Evolutionary conservation across 1,140 invertebrate genomes (phyloP).

Genomic region (Drosophila nigromelanica): DNA sequence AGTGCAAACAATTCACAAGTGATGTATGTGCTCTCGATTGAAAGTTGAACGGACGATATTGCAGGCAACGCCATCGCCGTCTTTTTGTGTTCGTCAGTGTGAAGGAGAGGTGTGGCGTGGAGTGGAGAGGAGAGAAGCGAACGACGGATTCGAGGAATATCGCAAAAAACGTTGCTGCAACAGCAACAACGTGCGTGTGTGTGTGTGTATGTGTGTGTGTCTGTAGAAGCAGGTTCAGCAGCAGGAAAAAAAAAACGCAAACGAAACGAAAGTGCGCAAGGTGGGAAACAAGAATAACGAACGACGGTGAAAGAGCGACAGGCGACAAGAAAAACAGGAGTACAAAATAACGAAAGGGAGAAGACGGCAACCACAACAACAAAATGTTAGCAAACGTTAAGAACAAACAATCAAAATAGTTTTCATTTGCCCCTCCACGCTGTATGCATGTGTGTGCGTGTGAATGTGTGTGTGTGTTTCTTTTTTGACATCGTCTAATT

Average conservation of each 20-base stretch:
- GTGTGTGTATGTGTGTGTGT: constrained; percentile 4
- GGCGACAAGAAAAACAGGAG: constrained; percentile 58
- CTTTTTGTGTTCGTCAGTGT: constrained; percentile 1
- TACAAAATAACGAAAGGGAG: constrained; percentile 40
- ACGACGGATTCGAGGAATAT: constrained; percentile 58
- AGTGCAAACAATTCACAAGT: constrained; percentile 36
- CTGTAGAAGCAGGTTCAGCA: constrained; percentile 29
- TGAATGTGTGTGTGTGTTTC: constrained; percentile 45
- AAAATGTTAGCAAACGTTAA: constrained; percentile 30
- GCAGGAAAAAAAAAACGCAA: constrained; percentile 29
- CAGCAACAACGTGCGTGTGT: constrained; percentile 69
- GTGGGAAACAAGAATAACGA: constrained; percentile 55
- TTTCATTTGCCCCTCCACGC: constrained; percentile 20
- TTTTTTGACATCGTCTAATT: constrained; percentile 55
- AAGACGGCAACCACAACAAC: constrained; percentile 5
- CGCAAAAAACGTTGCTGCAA: constrained; percentile 56
- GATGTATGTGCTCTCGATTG: constrained; percentile 39
- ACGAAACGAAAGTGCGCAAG: constrained; percentile 48
- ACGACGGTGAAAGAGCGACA: constrained; percentile 35
- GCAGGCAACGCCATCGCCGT: constrained; percentile 40
- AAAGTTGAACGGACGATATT: constrained; percentile 37
- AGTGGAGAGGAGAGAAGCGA: constrained; percentile 27
- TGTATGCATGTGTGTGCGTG: constrained; percentile 24
- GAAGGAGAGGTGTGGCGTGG: constrained; percentile 5
- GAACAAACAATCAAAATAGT: constrained; percentile 44